Conservation (phyloP, 1,140 invertebrate genomes). For the Eupristina koningsbergeri region DNA sequence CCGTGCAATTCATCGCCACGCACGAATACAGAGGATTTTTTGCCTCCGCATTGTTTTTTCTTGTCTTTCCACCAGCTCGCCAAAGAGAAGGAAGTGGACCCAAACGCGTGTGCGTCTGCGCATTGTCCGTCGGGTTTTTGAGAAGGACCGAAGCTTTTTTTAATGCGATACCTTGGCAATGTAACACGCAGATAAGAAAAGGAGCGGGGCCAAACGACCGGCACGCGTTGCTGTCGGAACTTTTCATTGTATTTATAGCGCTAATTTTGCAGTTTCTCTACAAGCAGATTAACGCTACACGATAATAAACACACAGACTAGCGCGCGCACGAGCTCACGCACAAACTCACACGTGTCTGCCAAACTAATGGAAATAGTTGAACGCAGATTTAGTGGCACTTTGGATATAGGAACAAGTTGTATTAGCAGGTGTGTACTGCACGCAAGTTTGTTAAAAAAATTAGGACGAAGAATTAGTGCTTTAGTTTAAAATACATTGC, state of each 20-base stretch:
- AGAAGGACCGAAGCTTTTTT: neutral
- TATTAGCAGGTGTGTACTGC: neutral
- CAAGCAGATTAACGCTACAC: neutral
- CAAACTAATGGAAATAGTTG: neutral
- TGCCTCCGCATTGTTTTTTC: neutral
- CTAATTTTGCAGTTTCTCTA: neutral
- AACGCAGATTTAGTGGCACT: neutral
- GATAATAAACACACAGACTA: no score
- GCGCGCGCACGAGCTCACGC: no score
- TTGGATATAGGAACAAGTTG: neutral
- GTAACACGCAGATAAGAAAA: neutral
- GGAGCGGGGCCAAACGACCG: neutral
- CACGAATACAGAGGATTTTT: neutral
- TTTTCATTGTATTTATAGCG: neutral
- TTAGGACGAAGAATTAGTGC: neutral
- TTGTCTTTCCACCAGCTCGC: neutral
- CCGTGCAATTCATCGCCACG: no score
- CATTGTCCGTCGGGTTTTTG: no score
- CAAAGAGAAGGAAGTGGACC: neutral
- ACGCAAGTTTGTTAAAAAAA: neutral
- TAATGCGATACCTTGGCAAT: neutral
- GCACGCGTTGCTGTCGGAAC: neutral
- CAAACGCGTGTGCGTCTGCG: neutral
- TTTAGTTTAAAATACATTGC: neutral
- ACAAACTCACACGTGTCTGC: no score